Conservation (phyloP, 2,888 invertebrate genomes). For the Cantharis nigra region DNA sequence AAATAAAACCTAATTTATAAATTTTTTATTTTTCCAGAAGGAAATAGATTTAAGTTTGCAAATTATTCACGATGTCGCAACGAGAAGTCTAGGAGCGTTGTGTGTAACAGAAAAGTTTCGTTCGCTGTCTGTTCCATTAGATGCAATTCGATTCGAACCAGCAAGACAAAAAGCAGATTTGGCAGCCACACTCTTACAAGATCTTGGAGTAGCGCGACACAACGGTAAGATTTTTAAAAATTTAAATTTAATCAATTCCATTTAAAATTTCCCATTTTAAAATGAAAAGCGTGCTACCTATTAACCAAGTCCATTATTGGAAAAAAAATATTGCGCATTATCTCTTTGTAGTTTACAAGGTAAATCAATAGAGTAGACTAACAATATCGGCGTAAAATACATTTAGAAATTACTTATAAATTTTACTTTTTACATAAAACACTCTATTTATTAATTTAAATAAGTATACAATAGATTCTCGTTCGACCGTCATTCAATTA, state of each 20-base stretch:
- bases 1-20: neutral
- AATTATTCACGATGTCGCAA: conserved; percentile 75
- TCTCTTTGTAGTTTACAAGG: neutral
- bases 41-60: conserved; percentile 59
- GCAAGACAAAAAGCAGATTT: conserved; percentile 80
- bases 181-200: conserved; percentile 75
- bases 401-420: too few relatives aligned
- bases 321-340: neutral
- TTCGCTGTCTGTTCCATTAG: conserved; percentile 70
- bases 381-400: too few relatives aligned
- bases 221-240: conserved; percentile 57
- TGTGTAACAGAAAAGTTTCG: conserved; percentile 74
- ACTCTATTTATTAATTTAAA: too few relatives aligned
- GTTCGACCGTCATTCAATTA: too few relatives aligned
- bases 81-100: conserved; percentile 71
- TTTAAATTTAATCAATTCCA: neutral
- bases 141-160: conserved; percentile 73
- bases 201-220: conserved; percentile 69
- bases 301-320: neutral
- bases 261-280: neutral
- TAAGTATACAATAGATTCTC: too few relatives aligned
- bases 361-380: too few relatives aligned
- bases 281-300: neutral
- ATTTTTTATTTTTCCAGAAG: conserved; percentile 43
- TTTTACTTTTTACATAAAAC: too few relatives aligned